phyloP scores from a whole-genome alignment of 1,140 invertebrate species.

The Arctopsyche grandis region DNA sequence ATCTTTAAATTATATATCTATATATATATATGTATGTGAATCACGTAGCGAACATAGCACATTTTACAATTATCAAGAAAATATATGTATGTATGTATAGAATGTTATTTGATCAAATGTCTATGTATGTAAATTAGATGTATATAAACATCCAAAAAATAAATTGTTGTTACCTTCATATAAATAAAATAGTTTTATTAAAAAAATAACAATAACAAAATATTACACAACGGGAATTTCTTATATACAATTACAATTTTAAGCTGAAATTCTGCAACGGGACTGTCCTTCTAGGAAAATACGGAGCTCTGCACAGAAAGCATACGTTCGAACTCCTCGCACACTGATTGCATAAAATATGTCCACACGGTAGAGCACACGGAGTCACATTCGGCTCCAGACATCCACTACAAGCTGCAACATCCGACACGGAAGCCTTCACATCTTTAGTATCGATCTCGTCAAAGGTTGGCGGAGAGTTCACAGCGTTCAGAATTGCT shows the following conservation, averaged over 20 bases:
- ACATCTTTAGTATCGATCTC: slow-evolving; percentile 36
- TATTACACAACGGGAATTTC: too few relatives aligned
- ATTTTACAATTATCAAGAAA: too few relatives aligned
- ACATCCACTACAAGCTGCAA: slow-evolving; percentile 41
- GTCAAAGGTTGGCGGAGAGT: slow-evolving; percentile 48
- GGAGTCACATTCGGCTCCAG: slow-evolving; percentile 43
- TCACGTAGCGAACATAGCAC: too few relatives aligned
- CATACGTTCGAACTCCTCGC: slow-evolving; percentile 29
- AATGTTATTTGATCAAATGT: too few relatives aligned
- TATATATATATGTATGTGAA: too few relatives aligned
- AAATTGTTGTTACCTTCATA: too few relatives aligned
- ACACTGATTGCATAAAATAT: slow-evolving; percentile 48
- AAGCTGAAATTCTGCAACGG: slow-evolving; percentile 48
- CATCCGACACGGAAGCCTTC: background rate
- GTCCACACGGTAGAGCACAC: slow-evolving; percentile 49
- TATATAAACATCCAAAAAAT: too few relatives aligned
- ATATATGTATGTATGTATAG: too few relatives aligned
- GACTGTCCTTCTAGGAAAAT: slow-evolving; percentile 42
- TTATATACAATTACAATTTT: background rate
- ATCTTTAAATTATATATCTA: too few relatives aligned
- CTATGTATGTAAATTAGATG: too few relatives aligned
- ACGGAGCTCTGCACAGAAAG: slow-evolving; percentile 47
- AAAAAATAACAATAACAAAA: too few relatives aligned
- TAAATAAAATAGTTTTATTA: too few relatives aligned
- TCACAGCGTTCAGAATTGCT: slow-evolving; percentile 41